Evolutionary conservation across 2,888 invertebrate genomes (phyloP).

Genomic region (Melinaea marsaeus): DNA sequence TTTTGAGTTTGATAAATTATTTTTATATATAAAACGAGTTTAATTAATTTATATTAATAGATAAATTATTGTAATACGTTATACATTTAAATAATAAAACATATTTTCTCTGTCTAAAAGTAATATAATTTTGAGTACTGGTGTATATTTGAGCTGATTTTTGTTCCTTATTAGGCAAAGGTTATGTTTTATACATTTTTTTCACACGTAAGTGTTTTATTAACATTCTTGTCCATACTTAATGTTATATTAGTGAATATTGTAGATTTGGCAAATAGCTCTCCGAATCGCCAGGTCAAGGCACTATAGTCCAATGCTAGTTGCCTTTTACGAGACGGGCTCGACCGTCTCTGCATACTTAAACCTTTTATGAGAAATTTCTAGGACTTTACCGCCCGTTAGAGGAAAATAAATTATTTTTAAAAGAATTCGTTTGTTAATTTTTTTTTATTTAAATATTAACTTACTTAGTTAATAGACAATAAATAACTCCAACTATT

Average conservation of each 20-base stretch:
- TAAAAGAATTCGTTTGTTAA: slow-evolving; percentile 11
- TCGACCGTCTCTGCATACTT: slow-evolving; percentile 24
- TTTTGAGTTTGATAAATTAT: neutral
- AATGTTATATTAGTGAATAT: slow-evolving; percentile 5
- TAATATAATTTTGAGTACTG: too few relatives aligned
- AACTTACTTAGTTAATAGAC: too few relatives aligned
- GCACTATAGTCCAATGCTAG: slow-evolving; percentile 18
- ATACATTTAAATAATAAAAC: too few relatives aligned
- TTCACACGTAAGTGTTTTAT: too few relatives aligned
- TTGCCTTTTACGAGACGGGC: slow-evolving; percentile 22
- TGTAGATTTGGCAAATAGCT: slow-evolving; percentile 11
- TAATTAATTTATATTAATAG: too few relatives aligned
- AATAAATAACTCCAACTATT: too few relatives aligned
- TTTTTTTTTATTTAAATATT: neutral
- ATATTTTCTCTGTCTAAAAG: too few relatives aligned
- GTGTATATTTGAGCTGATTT: too few relatives aligned
- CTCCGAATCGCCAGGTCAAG: slow-evolving; percentile 28
- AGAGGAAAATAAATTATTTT: slow-evolving; percentile 10
- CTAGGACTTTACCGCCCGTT: slow-evolving; percentile 13
- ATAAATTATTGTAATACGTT: too few relatives aligned
- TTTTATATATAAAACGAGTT: too few relatives aligned
- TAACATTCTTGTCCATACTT: slow-evolving; percentile 4
- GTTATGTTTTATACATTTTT: too few relatives aligned
- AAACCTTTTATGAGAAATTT: slow-evolving; percentile 24
- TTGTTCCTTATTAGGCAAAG: too few relatives aligned